Percentiles rank a stretch among this genome's conserved stretches.
Evolutionary conservation across 2,797 vertebrate genomes (phyloP).

Genomic region (Enteromius fasciolatus): DNA sequence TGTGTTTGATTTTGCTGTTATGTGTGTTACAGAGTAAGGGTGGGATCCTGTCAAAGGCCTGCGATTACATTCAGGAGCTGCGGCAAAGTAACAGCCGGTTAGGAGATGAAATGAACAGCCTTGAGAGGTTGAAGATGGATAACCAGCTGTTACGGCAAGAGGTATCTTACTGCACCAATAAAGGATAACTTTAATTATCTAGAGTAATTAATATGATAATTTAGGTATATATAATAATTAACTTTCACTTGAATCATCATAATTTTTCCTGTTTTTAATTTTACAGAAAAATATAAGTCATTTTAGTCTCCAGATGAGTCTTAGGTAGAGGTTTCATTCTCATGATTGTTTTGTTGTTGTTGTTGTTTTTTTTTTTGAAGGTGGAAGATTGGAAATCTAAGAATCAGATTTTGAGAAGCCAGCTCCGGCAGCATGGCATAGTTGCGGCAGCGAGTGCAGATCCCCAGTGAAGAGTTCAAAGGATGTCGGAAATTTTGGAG

Average conservation of each 20-base stretch:
- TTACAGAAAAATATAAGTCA: neutral
- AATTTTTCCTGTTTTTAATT: neutral
- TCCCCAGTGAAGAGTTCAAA: constrained; percentile 74
- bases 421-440: constrained; percentile 78
- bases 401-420: constrained; percentile 80
- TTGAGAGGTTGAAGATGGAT: constrained; percentile 90
- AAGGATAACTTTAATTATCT: neutral
- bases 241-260: neutral
- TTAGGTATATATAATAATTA: neutral
- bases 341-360: neutral
- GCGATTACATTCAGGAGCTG: constrained; percentile 95
- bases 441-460: constrained; percentile 77
- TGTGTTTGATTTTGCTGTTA: neutral
- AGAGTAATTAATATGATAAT: neutral
- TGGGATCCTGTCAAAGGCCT: constrained; percentile 94
- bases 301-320: neutral
- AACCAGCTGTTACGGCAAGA: constrained; percentile 92
- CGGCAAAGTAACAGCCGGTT: constrained; percentile 88
- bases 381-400: constrained; percentile 84
- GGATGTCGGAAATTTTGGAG: constrained; percentile 66
- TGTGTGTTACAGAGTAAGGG: constrained; percentile 85
- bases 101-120: constrained; percentile 83
- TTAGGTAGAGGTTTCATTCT: neutral
- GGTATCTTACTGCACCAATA: constrained; percentile 67
- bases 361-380: constrained; percentile 64